Base-by-base conservation (phyloP, 2,888 invertebrate species). In the Stratiomys singularior region DNA sequence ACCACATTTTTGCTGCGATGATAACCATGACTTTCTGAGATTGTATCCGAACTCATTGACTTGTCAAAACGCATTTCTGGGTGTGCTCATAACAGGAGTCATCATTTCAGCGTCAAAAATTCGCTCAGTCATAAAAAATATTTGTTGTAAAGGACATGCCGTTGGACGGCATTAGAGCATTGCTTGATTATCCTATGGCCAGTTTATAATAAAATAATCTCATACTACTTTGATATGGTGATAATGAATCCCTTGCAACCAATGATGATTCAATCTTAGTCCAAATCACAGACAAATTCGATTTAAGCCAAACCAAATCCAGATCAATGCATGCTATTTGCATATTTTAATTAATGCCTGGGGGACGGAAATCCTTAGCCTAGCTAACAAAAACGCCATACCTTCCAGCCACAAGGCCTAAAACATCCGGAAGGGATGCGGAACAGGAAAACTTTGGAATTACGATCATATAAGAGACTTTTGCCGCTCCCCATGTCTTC, bases 271-370 rank as follows among this genome's bases (percentile, higher is more conserved):
- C 28, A 64, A 64, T 64, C 2, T 23, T 13, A 13, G 30, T 30
- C 52, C 7, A 21, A 74, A 76, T 27, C 56, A n/a, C 30, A 23
- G 46, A 64, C 60, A 64, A 76, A 64, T 76, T 47, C 37, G 44
- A 64, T 47, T 76, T 23, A 1, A n/a, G 18, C 47, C 56, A 77
- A 77, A 77, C 60, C 69, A 69, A 67, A 56, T 52, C 77, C 27
- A 56, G 69, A 77, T 67, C 69, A 74, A 72, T 77, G 77, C 77
- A 77, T 72, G 13, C 52, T 13, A 77, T 77, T 77, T 77, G 72
- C 77, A 77, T 77, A 77, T 72, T 72, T 72, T 77, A 77, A 77
- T 77, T 72, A 72, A 72, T 58, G 27, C 58, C 58, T 44, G 21
- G 58, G 23, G 27, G 30, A 37, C 18, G 9, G 37, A 37, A 37